phyloP scores from a whole-genome alignment of 2,888 invertebrate species.

The Gandaritis pyraliata region DNA sequence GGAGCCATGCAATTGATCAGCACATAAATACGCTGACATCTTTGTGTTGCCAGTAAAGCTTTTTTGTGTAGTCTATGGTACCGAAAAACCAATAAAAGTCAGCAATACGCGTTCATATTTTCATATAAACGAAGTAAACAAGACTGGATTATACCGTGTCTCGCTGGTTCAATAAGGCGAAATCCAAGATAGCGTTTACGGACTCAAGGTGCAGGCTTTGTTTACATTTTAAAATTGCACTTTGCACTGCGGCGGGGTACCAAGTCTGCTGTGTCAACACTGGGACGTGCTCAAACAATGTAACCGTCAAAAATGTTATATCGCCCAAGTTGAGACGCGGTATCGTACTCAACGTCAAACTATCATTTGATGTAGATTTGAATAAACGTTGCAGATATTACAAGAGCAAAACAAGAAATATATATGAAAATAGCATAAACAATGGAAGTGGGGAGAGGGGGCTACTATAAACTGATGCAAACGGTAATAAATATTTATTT shows the following conservation, averaged over 20 bases:
- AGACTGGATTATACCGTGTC: constrained; percentile 61
- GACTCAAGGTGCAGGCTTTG: constrained; percentile 77
- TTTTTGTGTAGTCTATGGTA: neutral
- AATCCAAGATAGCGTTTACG: constrained; percentile 78
- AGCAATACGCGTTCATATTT: constrained; percentile 48
- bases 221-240: constrained; percentile 84
- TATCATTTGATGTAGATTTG: constrained; percentile 33
- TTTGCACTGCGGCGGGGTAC: constrained; percentile 75
- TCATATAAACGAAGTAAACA: constrained; percentile 59
- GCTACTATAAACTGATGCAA: no score
- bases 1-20: constrained; percentile 31
- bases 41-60: neutral
- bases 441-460: no score
- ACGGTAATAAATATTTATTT: no score
- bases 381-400: constrained; percentile 7
- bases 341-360: constrained; percentile 41
- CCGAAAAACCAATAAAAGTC: constrained; percentile 46
- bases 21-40: constrained; percentile 15
- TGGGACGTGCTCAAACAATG: constrained; percentile 76
- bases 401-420: no score
- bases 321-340: constrained; percentile 52
- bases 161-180: constrained; percentile 73
- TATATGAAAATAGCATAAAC: neutral
- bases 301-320: constrained; percentile 76
- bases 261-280: constrained; percentile 72